Conservation (phyloP, 1,140 invertebrate species). For the Leptinotarsa defecta region DNA sequence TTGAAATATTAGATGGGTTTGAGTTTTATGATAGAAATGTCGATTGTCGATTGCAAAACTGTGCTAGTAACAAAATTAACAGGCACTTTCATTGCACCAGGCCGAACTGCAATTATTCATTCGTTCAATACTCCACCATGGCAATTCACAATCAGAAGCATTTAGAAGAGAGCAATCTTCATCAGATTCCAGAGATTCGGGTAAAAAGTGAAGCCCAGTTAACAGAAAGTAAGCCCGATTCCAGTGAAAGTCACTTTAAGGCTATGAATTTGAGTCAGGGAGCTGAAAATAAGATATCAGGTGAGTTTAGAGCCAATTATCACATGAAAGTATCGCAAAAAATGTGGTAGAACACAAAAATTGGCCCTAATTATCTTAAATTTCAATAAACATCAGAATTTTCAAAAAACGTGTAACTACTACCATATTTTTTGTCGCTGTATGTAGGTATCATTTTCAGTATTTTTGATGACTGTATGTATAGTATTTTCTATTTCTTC, state of each 20-base stretch:
- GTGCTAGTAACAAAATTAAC: constrained; percentile 67
- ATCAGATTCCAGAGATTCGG: constrained; percentile 30
- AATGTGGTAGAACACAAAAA: no score
- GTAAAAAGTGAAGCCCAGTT: constrained; percentile 42
- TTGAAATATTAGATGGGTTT: constrained; percentile 81
- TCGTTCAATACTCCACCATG: constrained; percentile 77
- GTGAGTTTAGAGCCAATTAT: constrained; percentile 38
- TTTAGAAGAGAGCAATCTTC: constrained; percentile 39
- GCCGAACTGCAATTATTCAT: constrained; percentile 75
- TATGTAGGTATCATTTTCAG: constrained; percentile 1
- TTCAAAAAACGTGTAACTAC: no score
- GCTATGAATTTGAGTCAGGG: constrained; percentile 49
- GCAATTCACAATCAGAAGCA: constrained; percentile 72
- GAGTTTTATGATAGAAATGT: constrained; percentile 80
- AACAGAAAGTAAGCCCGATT: constrained; percentile 30
- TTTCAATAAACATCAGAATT: no score
- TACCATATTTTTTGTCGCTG: not conserved
- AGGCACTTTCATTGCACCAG: constrained; percentile 80
- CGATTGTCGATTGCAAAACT: constrained; percentile 69
- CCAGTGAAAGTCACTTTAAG: constrained; percentile 36
- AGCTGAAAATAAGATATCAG: constrained; percentile 51
- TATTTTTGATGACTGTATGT: constrained; percentile 34
- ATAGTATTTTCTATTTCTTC: constrained; percentile 63
- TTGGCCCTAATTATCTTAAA: no score
- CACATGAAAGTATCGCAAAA: not conserved